phyloP scores from a whole-genome alignment of 1,140 invertebrate genomes.

The Limonius californicus region DNA sequence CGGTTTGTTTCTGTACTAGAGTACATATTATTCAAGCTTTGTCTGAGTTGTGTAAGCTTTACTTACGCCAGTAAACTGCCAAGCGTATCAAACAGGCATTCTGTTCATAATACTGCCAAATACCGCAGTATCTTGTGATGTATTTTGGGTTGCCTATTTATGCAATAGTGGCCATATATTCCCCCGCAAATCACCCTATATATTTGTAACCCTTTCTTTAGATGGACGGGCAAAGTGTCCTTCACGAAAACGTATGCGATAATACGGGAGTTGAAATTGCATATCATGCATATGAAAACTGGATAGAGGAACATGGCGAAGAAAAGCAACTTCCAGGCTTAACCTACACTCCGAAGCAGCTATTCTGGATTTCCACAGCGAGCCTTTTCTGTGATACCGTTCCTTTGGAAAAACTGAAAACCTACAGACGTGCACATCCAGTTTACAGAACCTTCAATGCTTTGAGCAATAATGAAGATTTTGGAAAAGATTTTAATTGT shows the following conservation, averaged over 20 bases:
- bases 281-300: slow-evolving; percentile 51
- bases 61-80: too few relatives aligned
- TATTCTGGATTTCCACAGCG: slow-evolving; percentile 54
- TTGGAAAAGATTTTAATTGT: slow-evolving; percentile 65
- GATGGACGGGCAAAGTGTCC: background rate
- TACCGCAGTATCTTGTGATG: background rate
- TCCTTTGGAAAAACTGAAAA: slow-evolving; percentile 45
- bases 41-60: too few relatives aligned
- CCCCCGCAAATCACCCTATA: too few relatives aligned
- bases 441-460: slow-evolving; percentile 59
- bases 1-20: too few relatives aligned
- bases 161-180: too few relatives aligned
- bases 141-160: background rate
- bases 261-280: slow-evolving; percentile 58
- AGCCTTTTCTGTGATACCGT: slow-evolving; percentile 51
- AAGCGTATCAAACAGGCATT: too few relatives aligned
- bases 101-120: too few relatives aligned
- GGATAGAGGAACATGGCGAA: slow-evolving; percentile 44
- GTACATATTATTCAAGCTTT: too few relatives aligned
- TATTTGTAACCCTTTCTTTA: too few relatives aligned
- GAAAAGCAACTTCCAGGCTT: slow-evolving; percentile 54
- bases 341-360: slow-evolving; percentile 60
- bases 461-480: slow-evolving; percentile 63
- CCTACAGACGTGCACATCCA: slow-evolving; percentile 46
- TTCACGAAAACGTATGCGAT: slow-evolving; percentile 64